Percentiles rank a stretch among this genome's conserved stretches.
Conservation (phyloP, 2,113 vertebrate species). For the Dissostichus mawsoni region DNA sequence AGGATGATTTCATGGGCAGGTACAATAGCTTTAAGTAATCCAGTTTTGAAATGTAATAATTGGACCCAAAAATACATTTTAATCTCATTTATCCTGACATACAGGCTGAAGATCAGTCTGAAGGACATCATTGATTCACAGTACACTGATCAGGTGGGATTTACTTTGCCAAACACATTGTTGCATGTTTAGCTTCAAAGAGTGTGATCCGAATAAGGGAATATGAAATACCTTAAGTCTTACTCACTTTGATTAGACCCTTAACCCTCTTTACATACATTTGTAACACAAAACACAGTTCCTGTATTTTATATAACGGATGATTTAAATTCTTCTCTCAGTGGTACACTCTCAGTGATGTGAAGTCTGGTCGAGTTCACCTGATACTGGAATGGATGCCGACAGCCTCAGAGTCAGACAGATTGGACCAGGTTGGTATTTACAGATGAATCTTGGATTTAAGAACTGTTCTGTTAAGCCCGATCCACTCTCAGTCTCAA, state of each 20-base stretch:
- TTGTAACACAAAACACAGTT: not conserved
- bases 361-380: slow-evolving; percentile 90
- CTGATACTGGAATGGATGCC: slow-evolving; percentile 89
- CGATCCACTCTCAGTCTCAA: not conserved
- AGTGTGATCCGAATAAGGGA: not conserved
- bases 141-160: slow-evolving; percentile 88
- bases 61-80: not conserved
- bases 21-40: slow-evolving; percentile 48
- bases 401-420: slow-evolving; percentile 75
- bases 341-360: slow-evolving; percentile 91
- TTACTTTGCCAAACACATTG: not conserved
- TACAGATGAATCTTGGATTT: fast-evolving
- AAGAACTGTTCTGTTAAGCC: not conserved
- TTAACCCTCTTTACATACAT: not conserved
- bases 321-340: slow-evolving; percentile 58
- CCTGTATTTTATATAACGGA: not conserved
- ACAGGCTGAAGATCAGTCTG: slow-evolving; percentile 89
- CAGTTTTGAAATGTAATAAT: not conserved
- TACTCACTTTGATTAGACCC: not conserved
- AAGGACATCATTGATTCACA: slow-evolving; percentile 85
- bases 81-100: slow-evolving; percentile 35
- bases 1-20: slow-evolving; percentile 95
- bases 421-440: slow-evolving; percentile 87
- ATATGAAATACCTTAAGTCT: not conserved
- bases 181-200: not conserved